Evolutionary conservation across 2,888 invertebrate species (phyloP).

Genomic region (Tenthredo amoena): DNA sequence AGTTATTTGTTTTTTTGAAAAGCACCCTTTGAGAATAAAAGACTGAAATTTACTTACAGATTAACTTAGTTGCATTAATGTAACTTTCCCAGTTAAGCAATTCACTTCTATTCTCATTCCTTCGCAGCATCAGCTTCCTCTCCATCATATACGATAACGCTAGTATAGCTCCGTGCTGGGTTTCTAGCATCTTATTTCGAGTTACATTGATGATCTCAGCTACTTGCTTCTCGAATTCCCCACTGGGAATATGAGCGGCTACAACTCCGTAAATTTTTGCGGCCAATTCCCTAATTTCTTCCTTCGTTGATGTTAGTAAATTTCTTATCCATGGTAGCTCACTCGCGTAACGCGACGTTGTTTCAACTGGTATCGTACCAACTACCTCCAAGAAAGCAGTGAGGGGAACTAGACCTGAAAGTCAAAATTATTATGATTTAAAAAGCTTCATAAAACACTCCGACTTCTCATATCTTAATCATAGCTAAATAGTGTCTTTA

Average conservation of each 20-base stretch:
- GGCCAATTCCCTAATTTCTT: conserved; percentile 87
- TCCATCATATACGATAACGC: conserved; percentile 87
- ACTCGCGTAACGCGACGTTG: conserved; percentile 83
- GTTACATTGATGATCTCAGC: conserved; percentile 80
- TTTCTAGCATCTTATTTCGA: conserved; percentile 83
- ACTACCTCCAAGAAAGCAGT: conserved; percentile 90
- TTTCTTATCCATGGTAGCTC: conserved; percentile 84
- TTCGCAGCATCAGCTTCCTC: conserved; percentile 81
- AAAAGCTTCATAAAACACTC: background rate
- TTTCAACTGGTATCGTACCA: conserved; percentile 88
- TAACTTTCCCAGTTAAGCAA: conserved; percentile 82
- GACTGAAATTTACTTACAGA: conserved; percentile 79
- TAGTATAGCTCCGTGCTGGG: conserved; percentile 89
- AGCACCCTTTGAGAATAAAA: conserved; percentile 5
- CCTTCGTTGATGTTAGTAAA: conserved; percentile 85
- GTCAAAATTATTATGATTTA: conserved; percentile 51
- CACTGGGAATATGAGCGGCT: conserved; percentile 80
- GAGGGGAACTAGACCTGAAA: conserved; percentile 83
- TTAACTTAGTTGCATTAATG: conserved; percentile 80
- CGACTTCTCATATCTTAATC: background rate
- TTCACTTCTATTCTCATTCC: conserved; percentile 72
- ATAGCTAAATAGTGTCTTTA: background rate
- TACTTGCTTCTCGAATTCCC: conserved; percentile 81
- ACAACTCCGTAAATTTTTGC: conserved; percentile 89
- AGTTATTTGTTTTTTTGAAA: conserved; percentile 37